Percentiles rank a stretch among this genome's conserved stretches.
phyloP scores from a whole-genome alignment of 2,888 invertebrate species.

The Rhodophaea formosa region DNA sequence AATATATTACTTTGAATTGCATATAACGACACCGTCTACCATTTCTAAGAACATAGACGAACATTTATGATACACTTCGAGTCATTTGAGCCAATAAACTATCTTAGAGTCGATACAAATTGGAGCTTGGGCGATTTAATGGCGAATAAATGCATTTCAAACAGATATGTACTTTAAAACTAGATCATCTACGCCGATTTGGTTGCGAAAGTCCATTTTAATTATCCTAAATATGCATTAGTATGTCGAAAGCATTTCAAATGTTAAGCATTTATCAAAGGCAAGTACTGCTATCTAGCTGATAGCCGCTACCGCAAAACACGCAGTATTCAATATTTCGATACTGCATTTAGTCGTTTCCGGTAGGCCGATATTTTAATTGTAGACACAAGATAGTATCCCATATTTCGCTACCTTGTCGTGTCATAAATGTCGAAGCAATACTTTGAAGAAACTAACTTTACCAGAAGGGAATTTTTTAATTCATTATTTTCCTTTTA shows the following conservation, averaged over 20 bases:
- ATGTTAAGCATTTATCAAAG: conserved; percentile 26
- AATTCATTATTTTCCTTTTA: too few species aligned
- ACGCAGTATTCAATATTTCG: conserved; percentile 2
- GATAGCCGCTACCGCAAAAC: conserved; percentile 13
- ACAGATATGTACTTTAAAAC: conserved; percentile 15
- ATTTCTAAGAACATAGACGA: background rate
- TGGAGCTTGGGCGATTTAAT: background rate
- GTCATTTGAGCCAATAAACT: background rate
- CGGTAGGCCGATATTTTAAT: conserved; percentile 6
- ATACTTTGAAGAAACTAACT: too few species aligned
- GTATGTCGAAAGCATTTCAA: conserved; percentile 29
- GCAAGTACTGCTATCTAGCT: conserved; percentile 22
- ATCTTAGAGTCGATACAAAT: background rate
- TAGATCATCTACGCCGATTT: conserved; percentile 22
- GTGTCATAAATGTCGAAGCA: background rate
- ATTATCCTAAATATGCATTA: conserved; percentile 27
- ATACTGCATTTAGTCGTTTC: conserved; percentile 12
- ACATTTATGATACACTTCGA: background rate
- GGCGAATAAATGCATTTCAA: background rate
- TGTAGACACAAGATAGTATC: conserved; percentile 1
- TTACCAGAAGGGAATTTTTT: too few species aligned
- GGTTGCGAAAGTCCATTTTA: conserved; percentile 26
- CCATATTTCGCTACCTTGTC: background rate
- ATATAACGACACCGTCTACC: background rate
- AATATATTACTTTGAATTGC: background rate